phyloP scores from a whole-genome alignment of 2,113 vertebrate genomes.

The Cebidichthys violaceus region DNA sequence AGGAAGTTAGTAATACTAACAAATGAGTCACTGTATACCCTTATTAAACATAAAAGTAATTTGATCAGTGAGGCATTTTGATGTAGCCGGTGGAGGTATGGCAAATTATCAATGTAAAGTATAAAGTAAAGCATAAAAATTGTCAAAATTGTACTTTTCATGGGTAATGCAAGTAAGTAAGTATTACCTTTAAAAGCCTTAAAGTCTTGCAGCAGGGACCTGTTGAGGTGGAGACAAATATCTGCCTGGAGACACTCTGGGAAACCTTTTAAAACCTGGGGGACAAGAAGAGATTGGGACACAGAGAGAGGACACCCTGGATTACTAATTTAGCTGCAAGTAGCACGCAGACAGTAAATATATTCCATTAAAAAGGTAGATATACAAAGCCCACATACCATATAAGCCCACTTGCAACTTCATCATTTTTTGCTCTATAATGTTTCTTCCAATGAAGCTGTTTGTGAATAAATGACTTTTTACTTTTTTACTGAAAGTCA shows the following conservation, averaged over 20 bases:
- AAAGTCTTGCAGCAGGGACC: conserved; percentile 90
- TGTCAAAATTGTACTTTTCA: background rate
- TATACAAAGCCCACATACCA: background rate
- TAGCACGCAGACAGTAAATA: background rate
- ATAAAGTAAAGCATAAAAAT: background rate
- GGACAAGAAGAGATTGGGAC: background rate
- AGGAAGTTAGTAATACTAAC: background rate
- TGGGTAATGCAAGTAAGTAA: background rate
- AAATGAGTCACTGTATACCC: background rate
- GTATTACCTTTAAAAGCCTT: conserved; percentile 86
- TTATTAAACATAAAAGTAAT: background rate
- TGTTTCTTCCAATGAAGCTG: no score
- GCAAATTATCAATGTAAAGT: no score
- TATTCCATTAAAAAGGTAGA: background rate
- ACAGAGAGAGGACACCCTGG: background rate
- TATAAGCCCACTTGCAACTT: no score
- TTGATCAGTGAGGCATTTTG: background rate
- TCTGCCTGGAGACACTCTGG: conserved; percentile 94
- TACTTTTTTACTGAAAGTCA: no score
- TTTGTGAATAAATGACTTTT: no score
- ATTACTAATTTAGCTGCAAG: background rate
- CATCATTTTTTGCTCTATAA: no score
- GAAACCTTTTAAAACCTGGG: conserved; percentile 92
- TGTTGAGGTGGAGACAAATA: conserved; percentile 93
- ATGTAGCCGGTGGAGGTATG: background rate